Evolutionary conservation across 2,888 invertebrate species (phyloP).

Genomic region (Metopia argyrocephala): DNA sequence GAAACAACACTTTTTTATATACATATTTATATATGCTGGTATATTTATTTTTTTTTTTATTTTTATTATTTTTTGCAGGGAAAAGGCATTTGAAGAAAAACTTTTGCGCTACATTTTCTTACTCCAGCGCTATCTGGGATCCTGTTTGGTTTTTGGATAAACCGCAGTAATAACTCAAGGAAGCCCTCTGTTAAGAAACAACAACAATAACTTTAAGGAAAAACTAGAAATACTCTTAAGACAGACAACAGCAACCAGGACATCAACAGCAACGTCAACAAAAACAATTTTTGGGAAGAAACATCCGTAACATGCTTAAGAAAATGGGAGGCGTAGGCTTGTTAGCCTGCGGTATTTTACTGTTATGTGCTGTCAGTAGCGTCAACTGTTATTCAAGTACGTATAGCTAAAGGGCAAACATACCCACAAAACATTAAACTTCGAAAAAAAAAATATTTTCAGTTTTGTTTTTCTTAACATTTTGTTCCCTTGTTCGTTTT

Average conservation of each 20-base stretch:
- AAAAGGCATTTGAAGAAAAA: slow-evolving; percentile 6
- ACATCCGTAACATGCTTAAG: slow-evolving; percentile 60
- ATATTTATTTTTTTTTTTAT: slow-evolving; percentile 7
- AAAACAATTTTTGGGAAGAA: slow-evolving; percentile 28
- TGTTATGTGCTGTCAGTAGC: slow-evolving; percentile 70
- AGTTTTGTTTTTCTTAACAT: not conserved
- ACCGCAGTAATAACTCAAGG: slow-evolving; percentile 65
- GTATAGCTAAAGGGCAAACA: slow-evolving; percentile 66
- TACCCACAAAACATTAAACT: slow-evolving; percentile 40
- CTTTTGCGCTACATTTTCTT: slow-evolving; percentile 6
- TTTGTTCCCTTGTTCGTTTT: not conserved
- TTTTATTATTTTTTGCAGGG: slow-evolving; percentile 51
- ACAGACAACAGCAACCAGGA: slow-evolving; percentile 9
- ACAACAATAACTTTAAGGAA: slow-evolving; percentile 25
- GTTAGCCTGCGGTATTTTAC: slow-evolving; percentile 67
- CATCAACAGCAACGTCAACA: slow-evolving; percentile 9
- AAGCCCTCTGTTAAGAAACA: slow-evolving; percentile 41
- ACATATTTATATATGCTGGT: too few species aligned
- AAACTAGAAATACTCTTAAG: slow-evolving; percentile 14
- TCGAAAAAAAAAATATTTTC: slow-evolving; percentile 39
- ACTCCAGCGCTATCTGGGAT: not conserved
- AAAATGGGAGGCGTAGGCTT: slow-evolving; percentile 68
- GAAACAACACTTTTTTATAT: slow-evolving; percentile 32
- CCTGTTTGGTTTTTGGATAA: slow-evolving; percentile 37
- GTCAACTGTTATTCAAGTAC: slow-evolving; percentile 78